Evolutionary conservation across 2,797 vertebrate species (phyloP).

Genomic region (Tadarida brasiliensis): DNA sequence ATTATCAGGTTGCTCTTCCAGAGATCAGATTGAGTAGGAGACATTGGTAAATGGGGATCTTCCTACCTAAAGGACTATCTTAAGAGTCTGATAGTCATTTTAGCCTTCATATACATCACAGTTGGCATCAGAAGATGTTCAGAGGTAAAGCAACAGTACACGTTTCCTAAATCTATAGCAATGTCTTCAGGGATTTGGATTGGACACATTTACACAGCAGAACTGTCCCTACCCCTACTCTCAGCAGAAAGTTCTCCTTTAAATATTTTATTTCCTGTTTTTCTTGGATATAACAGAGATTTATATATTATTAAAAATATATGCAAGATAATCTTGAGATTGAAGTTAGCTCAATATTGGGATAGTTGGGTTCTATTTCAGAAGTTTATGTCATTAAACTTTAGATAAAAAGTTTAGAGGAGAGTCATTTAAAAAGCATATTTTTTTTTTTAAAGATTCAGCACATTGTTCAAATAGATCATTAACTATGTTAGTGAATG

Average conservation of each 20-base stretch:
- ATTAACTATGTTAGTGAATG: background rate
- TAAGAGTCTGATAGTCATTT: background rate
- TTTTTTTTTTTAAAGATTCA: background rate
- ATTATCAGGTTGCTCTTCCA: background rate
- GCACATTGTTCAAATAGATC: background rate
- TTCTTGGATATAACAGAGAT: background rate
- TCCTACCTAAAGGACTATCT: background rate
- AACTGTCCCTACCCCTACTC: background rate
- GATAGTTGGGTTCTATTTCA: background rate
- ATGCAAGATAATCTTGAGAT: constrained; percentile 1
- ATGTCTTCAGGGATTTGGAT: background rate
- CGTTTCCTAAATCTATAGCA: background rate
- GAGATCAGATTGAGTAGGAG: background rate
- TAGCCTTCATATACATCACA: background rate
- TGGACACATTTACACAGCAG: background rate
- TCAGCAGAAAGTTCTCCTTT: background rate
- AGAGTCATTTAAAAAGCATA: background rate
- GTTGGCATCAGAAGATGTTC: background rate
- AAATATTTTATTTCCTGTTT: background rate
- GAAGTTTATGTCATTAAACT: constrained; percentile 10
- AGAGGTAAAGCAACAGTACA: background rate
- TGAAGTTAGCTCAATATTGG: background rate
- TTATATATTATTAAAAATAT: background rate
- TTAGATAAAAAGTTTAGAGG: background rate
- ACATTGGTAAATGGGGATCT: background rate